A percentile compares a stretch with the other conserved stretches of the same genome.
Conservation (phyloP, 2,888 invertebrate species). For the Drosophila pseudotalamancana region DNA sequence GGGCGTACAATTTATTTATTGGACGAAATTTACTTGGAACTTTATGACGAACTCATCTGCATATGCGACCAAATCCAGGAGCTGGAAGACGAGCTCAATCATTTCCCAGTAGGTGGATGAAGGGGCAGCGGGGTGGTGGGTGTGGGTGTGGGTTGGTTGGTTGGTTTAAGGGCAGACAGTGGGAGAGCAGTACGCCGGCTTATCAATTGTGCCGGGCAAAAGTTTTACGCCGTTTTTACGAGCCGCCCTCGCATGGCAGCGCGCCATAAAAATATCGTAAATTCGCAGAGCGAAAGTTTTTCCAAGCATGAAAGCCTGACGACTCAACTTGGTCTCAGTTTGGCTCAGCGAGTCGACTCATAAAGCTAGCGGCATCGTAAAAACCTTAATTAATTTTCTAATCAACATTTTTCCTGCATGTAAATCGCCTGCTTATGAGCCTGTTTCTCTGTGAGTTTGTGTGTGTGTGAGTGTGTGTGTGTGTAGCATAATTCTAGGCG, state of each 20-base stretch:
- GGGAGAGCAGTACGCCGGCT: conserved; percentile 14
- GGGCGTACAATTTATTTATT: conserved; percentile 69
- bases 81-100: conserved; percentile 23
- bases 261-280: conserved; percentile 82
- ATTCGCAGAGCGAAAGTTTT: conserved; percentile 74
- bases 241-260: conserved; percentile 76
- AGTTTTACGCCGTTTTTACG: conserved; percentile 74
- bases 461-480: conserved; percentile 29
- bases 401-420: conserved; percentile 78
- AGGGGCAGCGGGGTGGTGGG: not conserved
- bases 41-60: conserved; percentile 71
- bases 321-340: conserved; percentile 36
- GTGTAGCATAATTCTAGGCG: conserved; percentile 62
- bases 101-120: conserved; percentile 1
- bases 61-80: conserved; percentile 49
- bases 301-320: conserved; percentile 45
- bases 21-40: conserved; percentile 43
- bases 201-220: conserved; percentile 58
- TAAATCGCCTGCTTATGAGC: conserved; percentile 71
- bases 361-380: conserved; percentile 70
- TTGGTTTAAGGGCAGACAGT: conserved; percentile 11
- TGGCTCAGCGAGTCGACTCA: conserved; percentile 38
- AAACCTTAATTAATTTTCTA: conserved; percentile 79
- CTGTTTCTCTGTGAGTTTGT: conserved; percentile 34
- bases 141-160: not conserved